A percentile compares a stretch with the other conserved stretches of the same genome.
These are phyloP conservation scores for Arbacia lixula DNA, from an alignment of 53 echinoderm and acorn worm species.

Conservation along the genomic window DNA sequence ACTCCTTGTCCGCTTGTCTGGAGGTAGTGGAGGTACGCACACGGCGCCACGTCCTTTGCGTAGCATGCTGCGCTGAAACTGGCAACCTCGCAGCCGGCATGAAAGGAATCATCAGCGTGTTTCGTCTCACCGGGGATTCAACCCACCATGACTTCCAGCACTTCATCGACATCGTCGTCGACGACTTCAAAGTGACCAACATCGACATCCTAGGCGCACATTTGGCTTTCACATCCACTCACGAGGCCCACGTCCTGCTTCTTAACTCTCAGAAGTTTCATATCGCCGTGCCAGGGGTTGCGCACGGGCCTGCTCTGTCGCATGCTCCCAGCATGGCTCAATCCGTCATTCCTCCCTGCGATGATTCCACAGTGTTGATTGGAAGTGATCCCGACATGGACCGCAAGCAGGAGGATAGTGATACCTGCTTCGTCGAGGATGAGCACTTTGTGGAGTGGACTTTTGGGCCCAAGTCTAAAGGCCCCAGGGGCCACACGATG, in stretches of 20 bases:
- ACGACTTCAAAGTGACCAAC: conserved; percentile 9
- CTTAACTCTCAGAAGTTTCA: conserved; percentile 30
- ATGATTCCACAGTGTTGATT: too few relatives aligned
- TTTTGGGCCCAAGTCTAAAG: background rate
- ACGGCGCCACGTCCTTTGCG: conserved; percentile 9
- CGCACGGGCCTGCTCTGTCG: background rate
- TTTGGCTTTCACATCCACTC: conserved; percentile 30
- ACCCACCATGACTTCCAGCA: conserved; percentile 24
- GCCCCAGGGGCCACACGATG: background rate
- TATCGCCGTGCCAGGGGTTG: too few relatives aligned
- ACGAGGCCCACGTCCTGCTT: conserved; percentile 28
- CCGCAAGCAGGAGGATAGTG: background rate
- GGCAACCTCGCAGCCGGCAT: conserved; percentile 36
- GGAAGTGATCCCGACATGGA: too few relatives aligned
- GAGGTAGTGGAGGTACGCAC: conserved; percentile 37
- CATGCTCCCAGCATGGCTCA: too few relatives aligned
- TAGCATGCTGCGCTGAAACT: conserved; percentile 15
- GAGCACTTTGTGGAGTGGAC: conserved; percentile 28
- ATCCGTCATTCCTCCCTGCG: too few relatives aligned
- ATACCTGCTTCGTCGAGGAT: conserved; percentile 19
- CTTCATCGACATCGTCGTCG: conserved; percentile 31
- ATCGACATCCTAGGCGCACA: conserved; percentile 29
- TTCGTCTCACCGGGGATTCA: background rate
- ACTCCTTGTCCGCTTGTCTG: background rate
- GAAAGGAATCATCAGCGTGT: conserved; percentile 34